A percentile compares a stretch with the other conserved stretches of the same genome.
Conservation (phyloP, 2,797 vertebrate species). For the Pseudochromis fuscus region DNA sequence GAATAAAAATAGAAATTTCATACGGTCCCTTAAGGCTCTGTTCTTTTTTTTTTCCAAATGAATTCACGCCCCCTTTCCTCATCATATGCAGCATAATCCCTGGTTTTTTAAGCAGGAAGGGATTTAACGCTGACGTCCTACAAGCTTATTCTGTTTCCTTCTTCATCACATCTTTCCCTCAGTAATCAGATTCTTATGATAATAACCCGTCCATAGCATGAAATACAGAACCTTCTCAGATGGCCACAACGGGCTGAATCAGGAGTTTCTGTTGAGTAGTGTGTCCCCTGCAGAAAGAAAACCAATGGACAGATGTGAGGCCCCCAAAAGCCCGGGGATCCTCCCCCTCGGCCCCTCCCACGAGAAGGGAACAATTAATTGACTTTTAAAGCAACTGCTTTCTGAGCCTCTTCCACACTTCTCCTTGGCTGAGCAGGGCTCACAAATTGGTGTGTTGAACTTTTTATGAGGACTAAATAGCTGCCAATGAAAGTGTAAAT, state of each 20-base stretch:
- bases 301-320: slow-evolving; percentile 82
- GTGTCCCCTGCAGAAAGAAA: slow-evolving; percentile 71
- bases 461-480: slow-evolving; percentile 86
- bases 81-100: slow-evolving; percentile 42
- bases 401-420: slow-evolving; percentile 75
- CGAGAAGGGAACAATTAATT: slow-evolving; percentile 81
- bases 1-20: slow-evolving; percentile 58
- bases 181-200: slow-evolving; percentile 74
- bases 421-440: slow-evolving; percentile 82
- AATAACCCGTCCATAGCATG: slow-evolving; percentile 79
- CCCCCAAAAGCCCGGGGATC: slow-evolving; percentile 59
- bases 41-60: slow-evolving; percentile 27
- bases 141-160: slow-evolving; percentile 41
- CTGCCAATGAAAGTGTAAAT: slow-evolving; percentile 88
- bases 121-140: slow-evolving; percentile 46
- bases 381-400: slow-evolving; percentile 86
- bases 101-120: slow-evolving; percentile 28
- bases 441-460: slow-evolving; percentile 88
- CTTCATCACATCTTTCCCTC: slow-evolving; percentile 27
- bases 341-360: slow-evolving; percentile 70
- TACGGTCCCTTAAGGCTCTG: slow-evolving; percentile 14
- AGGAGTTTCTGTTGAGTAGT: slow-evolving; percentile 68
- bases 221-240: slow-evolving; percentile 79
- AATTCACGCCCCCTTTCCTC: slow-evolving; percentile 27
- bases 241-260: slow-evolving; percentile 69